A percentile compares a stretch with the other conserved stretches of the same genome.
These are phyloP conservation scores for Discoglossus pictus DNA, from an alignment of 2,797 vertebrate species.

Conservation along the genomic window DNA sequence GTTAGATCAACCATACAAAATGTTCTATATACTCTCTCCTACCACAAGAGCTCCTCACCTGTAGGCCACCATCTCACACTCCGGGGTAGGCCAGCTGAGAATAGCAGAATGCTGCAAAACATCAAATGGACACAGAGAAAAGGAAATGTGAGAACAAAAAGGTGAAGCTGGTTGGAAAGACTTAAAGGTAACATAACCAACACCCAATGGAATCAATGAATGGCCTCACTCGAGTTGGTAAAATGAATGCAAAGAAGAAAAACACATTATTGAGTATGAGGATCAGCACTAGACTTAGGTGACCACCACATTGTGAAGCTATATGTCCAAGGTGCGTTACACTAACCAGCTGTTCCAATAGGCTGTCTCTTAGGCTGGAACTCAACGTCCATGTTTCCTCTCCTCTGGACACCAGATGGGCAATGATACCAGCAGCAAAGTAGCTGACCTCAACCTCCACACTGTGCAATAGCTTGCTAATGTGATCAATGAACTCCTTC, in stretches of 20 bases:
- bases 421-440: slow-evolving; percentile 96
- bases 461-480: slow-evolving; percentile 89
- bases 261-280: too few species aligned
- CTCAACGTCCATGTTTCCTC: slow-evolving; percentile 89
- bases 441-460: slow-evolving; percentile 98
- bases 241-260: too few species aligned
- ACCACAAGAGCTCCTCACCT: slow-evolving; percentile 75
- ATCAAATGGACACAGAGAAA: slow-evolving; percentile 47
- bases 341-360: slow-evolving; percentile 90
- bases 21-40: too few species aligned
- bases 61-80: slow-evolving; percentile 99
- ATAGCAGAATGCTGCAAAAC: slow-evolving; percentile 87
- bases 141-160: too few species aligned
- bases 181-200: too few species aligned
- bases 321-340: slow-evolving; percentile 33
- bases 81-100: slow-evolving; percentile 94
- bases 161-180: neutral
- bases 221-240: too few species aligned
- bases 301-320: too few species aligned
- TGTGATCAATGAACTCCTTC: slow-evolving; percentile 94
- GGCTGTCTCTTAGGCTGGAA: slow-evolving; percentile 76
- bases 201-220: too few species aligned
- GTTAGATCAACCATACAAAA: too few species aligned
- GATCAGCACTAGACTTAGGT: too few species aligned
- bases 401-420: slow-evolving; percentile 93